Conservation (phyloP, 2,113 vertebrate genomes). For the Miniopterus natalensis region DNA sequence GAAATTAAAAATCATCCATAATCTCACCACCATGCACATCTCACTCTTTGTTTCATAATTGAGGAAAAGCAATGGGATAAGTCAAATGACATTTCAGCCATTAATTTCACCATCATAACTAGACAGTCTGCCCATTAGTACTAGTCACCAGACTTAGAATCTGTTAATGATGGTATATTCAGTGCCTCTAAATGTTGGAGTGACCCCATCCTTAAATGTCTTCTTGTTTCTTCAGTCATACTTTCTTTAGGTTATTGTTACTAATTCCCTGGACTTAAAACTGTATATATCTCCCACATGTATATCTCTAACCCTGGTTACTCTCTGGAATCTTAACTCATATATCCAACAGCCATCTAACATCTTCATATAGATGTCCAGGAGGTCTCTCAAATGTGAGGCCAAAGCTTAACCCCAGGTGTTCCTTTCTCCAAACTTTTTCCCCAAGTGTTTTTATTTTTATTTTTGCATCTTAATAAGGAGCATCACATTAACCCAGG, state of each 20-base stretch:
- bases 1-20: slow-evolving; percentile 41
- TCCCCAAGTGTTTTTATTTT: not conserved
- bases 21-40: not conserved
- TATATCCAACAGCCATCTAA: not conserved
- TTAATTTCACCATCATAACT: not conserved
- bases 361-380: not conserved
- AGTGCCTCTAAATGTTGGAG: not conserved
- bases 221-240: not conserved
- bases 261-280: not conserved
- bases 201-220: not conserved
- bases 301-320: not conserved
- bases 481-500: not conserved
- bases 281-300: not conserved
- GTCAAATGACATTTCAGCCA: not conserved
- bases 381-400: not conserved
- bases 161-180: not conserved
- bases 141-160: not conserved
- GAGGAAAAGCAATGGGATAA: not conserved
- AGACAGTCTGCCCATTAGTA: not conserved
- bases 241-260: not conserved
- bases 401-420: not conserved
- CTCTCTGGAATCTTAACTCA: slow-evolving; percentile 1
- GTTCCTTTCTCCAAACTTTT: not conserved
- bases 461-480: not conserved
- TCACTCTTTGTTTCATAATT: not conserved